A percentile compares a stretch with the other conserved stretches of the same genome.
These are phyloP conservation scores for Naja naja DNA, from an alignment of 2,113 vertebrate species.

Conservation along the genomic window DNA sequence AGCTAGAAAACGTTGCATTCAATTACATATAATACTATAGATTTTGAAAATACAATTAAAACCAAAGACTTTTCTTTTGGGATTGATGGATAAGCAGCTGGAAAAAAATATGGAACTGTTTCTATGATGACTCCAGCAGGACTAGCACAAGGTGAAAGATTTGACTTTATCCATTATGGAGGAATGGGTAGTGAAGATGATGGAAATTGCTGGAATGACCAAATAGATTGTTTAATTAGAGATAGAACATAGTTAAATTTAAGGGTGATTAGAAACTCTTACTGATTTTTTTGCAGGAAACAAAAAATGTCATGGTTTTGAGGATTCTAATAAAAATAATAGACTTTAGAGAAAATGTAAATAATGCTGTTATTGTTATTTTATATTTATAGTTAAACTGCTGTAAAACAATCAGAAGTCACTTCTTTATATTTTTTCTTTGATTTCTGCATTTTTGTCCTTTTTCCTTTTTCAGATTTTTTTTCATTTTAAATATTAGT, in stretches of 20 bases:
- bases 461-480: background rate
- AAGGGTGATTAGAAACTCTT: background rate
- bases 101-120: background rate
- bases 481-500: background rate
- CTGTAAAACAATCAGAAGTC: background rate
- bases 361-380: background rate
- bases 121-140: background rate
- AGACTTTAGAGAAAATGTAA: background rate
- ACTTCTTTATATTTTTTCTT: background rate
- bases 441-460: background rate
- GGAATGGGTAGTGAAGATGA: background rate
- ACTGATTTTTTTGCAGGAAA: background rate
- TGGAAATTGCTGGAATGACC: background rate
- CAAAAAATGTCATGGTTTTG: background rate
- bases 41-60: background rate
- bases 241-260: background rate
- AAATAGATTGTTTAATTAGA: background rate
- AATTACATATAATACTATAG: background rate
- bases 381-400: background rate
- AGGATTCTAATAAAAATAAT: background rate
- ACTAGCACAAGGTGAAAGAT: background rate
- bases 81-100: background rate
- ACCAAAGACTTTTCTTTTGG: background rate
- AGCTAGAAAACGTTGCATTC: background rate
- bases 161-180: background rate